Percentiles rank a stretch among this genome's conserved stretches.
Evolutionary conservation across 2,888 invertebrate species (phyloP).

Genomic region (Polylopha cassiicola): DNA sequence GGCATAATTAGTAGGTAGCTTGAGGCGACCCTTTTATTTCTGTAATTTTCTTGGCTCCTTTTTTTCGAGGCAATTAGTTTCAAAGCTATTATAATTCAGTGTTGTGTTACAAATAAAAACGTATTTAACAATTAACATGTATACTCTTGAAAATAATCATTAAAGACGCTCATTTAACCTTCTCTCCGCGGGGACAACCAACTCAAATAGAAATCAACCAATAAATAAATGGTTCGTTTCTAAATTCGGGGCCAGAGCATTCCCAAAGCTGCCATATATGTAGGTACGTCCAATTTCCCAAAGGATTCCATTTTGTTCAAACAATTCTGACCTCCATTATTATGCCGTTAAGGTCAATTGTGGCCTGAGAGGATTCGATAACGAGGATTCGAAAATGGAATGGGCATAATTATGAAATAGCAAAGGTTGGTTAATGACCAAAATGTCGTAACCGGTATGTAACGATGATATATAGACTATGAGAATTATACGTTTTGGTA

Average conservation of each 20-base stretch:
- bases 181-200: slow-evolving; percentile 1
- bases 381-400: background rate
- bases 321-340: background rate
- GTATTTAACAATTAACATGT: no score
- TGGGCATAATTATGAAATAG: slow-evolving; percentile 3
- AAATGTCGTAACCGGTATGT: slow-evolving; percentile 1
- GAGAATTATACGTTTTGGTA: background rate
- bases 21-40: no score
- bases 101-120: no score
- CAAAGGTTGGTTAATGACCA: background rate
- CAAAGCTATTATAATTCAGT: no score
- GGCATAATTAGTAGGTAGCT: no score
- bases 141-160: no score
- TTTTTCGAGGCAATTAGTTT: no score
- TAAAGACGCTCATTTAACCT: no score
- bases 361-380: slow-evolving; percentile 2
- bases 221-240: slow-evolving; percentile 9
- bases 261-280: background rate
- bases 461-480: slow-evolving; percentile 8
- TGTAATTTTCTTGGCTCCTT: no score
- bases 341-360: slow-evolving; percentile 3
- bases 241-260: background rate
- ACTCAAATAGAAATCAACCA: slow-evolving; percentile 7
- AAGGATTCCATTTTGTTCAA: slow-evolving; percentile 4
- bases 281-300: slow-evolving; percentile 4